Base-by-base conservation (phyloP, 2,797 vertebrate species). In the Mus spretus region DNA sequence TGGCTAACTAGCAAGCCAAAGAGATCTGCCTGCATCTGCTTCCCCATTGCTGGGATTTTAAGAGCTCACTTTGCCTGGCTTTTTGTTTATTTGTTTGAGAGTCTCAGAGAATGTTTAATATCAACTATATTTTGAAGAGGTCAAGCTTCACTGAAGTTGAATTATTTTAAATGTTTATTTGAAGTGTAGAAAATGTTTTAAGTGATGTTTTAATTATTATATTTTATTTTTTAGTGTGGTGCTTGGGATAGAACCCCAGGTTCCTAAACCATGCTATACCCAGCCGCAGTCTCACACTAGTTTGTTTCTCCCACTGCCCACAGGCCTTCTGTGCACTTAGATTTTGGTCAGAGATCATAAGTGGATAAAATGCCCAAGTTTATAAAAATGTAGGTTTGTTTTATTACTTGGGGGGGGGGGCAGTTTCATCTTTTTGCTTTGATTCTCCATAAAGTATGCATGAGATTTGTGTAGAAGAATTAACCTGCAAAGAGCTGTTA, bases 331-430 rank as follows among this genome's bases (percentile, higher is more conserved):
- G 3, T 94, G 0, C 10, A 65, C 31, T 92, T 93, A 89, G 26
- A 92, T 85, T 95, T 94, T 94, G 81, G 65, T 89, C 40, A 93
- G 28, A 89, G 26, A 10, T 92, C 90, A 82, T 89, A 77, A 44
- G 15, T 86, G 13, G n/a, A 63, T 91, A 34, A 92, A 97, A 74
- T 84, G 9, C 26, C 0, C 87, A 89, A 86, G 57, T 90, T 85
- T 96, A 95, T 86, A 93, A 97, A 86, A 82, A 82, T 20, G 31
- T 92, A 88, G 81, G 37, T 78, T 96, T 95, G 37, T 95, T 96
- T 89, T 93, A 70, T 95, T 92, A 90, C 61, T 93, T 94, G n/a
- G 55, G 24, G n/a, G 24, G n/a, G 50, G 28, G n/a, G 50, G 1
- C 40, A 93, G 28, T 89, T 79, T 93, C 90, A 44, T 89, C 7